phyloP scores from a whole-genome alignment of 2,113 vertebrate species.

The Burhinus oedicnemus region DNA sequence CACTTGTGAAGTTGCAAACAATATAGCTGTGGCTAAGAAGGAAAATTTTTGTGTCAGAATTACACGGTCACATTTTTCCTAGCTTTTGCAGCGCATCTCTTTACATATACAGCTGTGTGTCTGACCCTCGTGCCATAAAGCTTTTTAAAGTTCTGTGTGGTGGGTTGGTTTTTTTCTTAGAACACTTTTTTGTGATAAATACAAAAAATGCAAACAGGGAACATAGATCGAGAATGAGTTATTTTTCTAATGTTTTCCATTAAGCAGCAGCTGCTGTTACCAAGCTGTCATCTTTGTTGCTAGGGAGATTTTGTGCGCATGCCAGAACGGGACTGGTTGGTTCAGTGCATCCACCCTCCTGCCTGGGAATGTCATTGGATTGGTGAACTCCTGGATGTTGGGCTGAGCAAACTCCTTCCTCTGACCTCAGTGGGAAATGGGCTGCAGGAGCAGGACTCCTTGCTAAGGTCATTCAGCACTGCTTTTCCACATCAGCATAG shows the following conservation, averaged over 20 bases:
- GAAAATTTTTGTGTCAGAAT: not conserved
- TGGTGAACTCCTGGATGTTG: not conserved
- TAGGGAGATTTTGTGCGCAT: conserved; percentile 61
- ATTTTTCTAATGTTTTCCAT: conserved; percentile 72
- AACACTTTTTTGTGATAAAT: conserved; percentile 42
- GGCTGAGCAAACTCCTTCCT: not conserved
- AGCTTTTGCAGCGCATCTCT: not conserved
- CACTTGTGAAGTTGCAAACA: not conserved
- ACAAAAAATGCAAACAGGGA: conserved; percentile 57
- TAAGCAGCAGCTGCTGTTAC: conserved; percentile 75
- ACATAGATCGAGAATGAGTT: conserved; percentile 59
- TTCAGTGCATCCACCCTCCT: not conserved
- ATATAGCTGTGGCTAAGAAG: not conserved
- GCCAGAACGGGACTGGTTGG: conserved; percentile 17
- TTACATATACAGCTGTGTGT: not conserved
- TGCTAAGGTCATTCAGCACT: not conserved
- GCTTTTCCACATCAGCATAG: not conserved
- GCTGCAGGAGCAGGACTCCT: not conserved
- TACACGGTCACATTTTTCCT: not conserved
- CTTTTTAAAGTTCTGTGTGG: conserved; percentile 25
- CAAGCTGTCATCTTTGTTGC: conserved; percentile 77
- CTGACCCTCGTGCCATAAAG: not conserved
- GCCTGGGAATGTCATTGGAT: not conserved
- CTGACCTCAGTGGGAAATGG: not conserved
- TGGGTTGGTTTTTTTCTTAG: not conserved